Conservation (phyloP, 2,888 invertebrate genomes). For the Galerucella nymphaeae region DNA sequence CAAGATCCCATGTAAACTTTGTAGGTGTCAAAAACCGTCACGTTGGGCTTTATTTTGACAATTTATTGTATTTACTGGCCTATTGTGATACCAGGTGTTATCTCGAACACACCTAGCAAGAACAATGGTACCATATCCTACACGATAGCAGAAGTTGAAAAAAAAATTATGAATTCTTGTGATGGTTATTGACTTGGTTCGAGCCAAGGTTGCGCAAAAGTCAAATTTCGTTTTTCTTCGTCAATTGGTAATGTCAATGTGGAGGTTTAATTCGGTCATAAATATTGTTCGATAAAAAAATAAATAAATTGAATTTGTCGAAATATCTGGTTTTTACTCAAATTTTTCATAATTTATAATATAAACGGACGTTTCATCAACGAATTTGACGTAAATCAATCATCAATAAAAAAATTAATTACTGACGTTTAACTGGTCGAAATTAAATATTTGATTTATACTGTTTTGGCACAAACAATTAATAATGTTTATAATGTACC, state of each 20-base stretch:
- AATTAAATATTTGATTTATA: background rate
- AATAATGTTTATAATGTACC: background rate
- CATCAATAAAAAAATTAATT: background rate
- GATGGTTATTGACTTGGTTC: constrained; percentile 8
- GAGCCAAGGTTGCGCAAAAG: background rate
- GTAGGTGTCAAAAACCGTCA: too few species aligned
- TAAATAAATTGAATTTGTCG: too few species aligned
- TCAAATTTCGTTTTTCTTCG: background rate
- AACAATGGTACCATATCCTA: constrained; percentile 10
- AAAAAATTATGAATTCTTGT: background rate
- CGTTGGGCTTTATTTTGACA: too few species aligned
- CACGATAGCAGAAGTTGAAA: background rate
- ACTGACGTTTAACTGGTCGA: background rate
- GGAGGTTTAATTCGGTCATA: background rate
- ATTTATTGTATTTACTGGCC: background rate
- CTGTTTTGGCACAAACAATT: background rate
- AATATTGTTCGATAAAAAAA: background rate
- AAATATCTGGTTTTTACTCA: too few species aligned
- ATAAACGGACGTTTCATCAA: background rate
- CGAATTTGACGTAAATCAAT: constrained; percentile 2
- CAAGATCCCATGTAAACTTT: too few species aligned
- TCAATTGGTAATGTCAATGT: background rate
- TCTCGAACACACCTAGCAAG: constrained; percentile 2
- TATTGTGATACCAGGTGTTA: background rate
- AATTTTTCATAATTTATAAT: too few species aligned